Evolutionary conservation across 2,113 vertebrate genomes (phyloP), one percentile per base, ranked within the genome.

Genomic region (Gobio gobio): DNA sequence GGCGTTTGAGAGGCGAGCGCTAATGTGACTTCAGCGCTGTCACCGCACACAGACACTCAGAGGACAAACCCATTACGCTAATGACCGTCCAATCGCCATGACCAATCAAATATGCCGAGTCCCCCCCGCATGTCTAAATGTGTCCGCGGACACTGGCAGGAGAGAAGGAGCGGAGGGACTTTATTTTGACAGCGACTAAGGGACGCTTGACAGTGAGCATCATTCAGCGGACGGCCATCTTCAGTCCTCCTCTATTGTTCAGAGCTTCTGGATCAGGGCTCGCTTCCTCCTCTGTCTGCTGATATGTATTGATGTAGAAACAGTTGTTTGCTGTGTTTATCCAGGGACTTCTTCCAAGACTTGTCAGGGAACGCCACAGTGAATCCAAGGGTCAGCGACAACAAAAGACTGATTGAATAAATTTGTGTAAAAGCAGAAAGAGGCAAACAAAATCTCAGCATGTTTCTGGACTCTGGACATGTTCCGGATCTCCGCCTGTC

Each of bases 351-450:
- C 90, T 91, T 92, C 90, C 90, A 93, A 93, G 90, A 92, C 88
- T 90, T 91, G 90, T 94, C 94, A 94, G 86, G 93, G 91, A 94
- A 94, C 87, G 87, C 88, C 2, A 73, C 82, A 89, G 86, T 90
- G 90, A 91, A 94, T 92, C 90, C 92, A 86, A 82, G 33, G 88
- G 88, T 86, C 91, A 91, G 88, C 79, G 90, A 94, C 82, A 74
- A 95, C 93, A 95, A 95, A 95, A 93, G 89, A 86, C 89, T 91
- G 91, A 93, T 94, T 95, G 90, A 94, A 94, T 92, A 94, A 95
- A 93, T 92, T 93, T 59, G 93, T 94, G 94, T 92, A 94, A 95
- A 95, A 96, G 94, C 0, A 70, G 36, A 86, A 88, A 92, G 93
- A 87, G 29, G 94, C 91, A 93, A 94, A 90, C 80, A 79, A 45